Evolutionary conservation across 2,888 invertebrate species (phyloP).

Genomic region (Zelleria hepariella): DNA sequence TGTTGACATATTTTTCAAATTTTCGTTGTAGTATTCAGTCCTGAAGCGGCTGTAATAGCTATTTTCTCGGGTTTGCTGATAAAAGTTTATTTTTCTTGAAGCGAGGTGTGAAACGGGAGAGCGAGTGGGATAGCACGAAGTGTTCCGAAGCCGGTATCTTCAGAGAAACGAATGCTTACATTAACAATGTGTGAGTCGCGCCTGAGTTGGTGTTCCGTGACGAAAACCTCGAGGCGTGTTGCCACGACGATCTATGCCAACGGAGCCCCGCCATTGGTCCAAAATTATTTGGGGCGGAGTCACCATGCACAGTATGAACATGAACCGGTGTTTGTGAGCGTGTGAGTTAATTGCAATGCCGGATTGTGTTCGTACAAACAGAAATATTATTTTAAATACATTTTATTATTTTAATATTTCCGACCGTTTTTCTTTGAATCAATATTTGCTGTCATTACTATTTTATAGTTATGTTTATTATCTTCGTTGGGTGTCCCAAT

Average conservation of each 20-base stretch:
- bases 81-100: neutral
- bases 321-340: conserved; percentile 29
- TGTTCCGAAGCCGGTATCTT: conserved; percentile 58
- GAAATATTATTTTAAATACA: conserved; percentile 31
- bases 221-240: conserved; percentile 69
- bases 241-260: conserved; percentile 64
- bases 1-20: neutral
- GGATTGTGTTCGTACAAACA: conserved; percentile 49
- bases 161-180: conserved; percentile 56
- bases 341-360: conserved; percentile 69
- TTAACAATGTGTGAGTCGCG: conserved; percentile 72
- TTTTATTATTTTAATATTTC: conserved; percentile 39
- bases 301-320: conserved; percentile 54
- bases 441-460: neutral
- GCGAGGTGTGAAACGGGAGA: conserved; percentile 27
- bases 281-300: conserved; percentile 62
- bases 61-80: neutral
- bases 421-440: neutral
- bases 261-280: conserved; percentile 51
- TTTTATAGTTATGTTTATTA: neutral
- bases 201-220: conserved; percentile 69
- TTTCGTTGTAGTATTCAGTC: neutral
- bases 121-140: conserved; percentile 52
- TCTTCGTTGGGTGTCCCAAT: too few species aligned
- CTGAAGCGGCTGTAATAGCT: neutral